Base-by-base conservation (phyloP, 2,113 vertebrate genomes). In the Eptatretus burgeri region DNA sequence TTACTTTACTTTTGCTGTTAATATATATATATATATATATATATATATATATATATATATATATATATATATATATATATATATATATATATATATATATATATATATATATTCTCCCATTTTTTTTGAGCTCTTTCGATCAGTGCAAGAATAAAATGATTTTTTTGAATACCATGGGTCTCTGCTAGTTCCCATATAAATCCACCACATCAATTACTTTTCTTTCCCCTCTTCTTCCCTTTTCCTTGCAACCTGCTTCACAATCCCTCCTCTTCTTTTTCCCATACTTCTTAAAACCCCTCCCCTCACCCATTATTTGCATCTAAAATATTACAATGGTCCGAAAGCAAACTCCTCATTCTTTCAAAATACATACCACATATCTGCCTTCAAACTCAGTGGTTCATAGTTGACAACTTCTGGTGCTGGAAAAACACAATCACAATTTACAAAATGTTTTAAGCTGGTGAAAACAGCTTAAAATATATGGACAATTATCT, bases 331-430 rank as follows among this genome's bases (percentile, higher is more conserved):
- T 9, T 9, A 9, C 4, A 50, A 0, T 0, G 2, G 14, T 19
- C 51, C 27, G 9, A 17, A 64, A 11, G 52, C 14, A 17, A 5
- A 11, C 18, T 51, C 13, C 9, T 12, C 5, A 13, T 63, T 67
- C 51, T 66, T 53, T 68, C 68, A 70, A 68, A 68, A 64, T 66
- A 73, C 84, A 80, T 69, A 95, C 91, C 87, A 98, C 85, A 98
- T 93, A 71, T 98, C 87, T 20, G 85, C 85, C 68, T 83, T 81
- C 70, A 94, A 75, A 64, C 91, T 88, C 63, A 98, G 75, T 0
- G 73, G 82, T 67, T 98, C 89, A 64, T 95, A 95, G 75, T 98
- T 98, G 63, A 98, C 82, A 51, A 94, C 91, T 78, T 98, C 91
- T 70, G 89, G 89, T 78, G 91, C 91, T 98, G 77, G 71, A 87